Percentiles rank a stretch among this genome's conserved stretches.
phyloP scores from a whole-genome alignment of 2,113 vertebrate genomes.

The Xiphias gladius region DNA sequence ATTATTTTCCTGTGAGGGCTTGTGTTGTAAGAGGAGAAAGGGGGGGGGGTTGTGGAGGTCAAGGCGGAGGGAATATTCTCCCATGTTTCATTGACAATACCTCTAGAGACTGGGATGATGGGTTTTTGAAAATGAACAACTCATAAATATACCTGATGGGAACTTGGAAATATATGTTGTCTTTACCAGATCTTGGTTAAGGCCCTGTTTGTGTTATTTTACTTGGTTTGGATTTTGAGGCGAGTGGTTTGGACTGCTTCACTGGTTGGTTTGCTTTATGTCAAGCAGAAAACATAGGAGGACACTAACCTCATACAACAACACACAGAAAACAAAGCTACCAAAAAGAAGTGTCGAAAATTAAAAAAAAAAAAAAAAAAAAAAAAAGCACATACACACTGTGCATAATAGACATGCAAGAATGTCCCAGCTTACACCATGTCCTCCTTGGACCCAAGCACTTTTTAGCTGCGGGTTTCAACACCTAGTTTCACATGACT shows the following conservation, averaged over 20 bases:
- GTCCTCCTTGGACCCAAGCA: neutral
- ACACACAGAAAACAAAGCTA: conserved; percentile 28
- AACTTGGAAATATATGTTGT: conserved; percentile 41
- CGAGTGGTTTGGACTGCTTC: neutral
- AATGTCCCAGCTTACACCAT: conserved; percentile 40
- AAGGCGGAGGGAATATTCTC: conserved; percentile 72
- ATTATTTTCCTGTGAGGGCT: conserved; percentile 85
- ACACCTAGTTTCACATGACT: conserved; percentile 37
- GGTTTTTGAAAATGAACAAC: conserved; percentile 47
- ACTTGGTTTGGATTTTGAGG: conserved; percentile 11
- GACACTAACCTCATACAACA: conserved; percentile 33
- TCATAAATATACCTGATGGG: conserved; percentile 39
- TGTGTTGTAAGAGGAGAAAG: conserved; percentile 73
- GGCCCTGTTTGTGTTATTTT: neutral
- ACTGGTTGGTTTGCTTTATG: conserved; percentile 24
- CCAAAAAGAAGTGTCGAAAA: conserved; percentile 9
- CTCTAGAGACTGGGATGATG: conserved; percentile 48
- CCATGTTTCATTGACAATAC: conserved; percentile 74
- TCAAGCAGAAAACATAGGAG: conserved; percentile 18
- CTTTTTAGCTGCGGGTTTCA: conserved; percentile 24
- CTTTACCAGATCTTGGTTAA: conserved; percentile 23
- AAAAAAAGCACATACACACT: conserved; percentile 16
- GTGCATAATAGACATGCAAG: conserved; percentile 34
- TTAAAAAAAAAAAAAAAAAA: neutral
- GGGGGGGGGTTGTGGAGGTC: conserved; percentile 50